These are phyloP conservation scores for Aphyosemion australe DNA, from an alignment of 2,113 vertebrate species.

Conservation along the genomic window DNA sequence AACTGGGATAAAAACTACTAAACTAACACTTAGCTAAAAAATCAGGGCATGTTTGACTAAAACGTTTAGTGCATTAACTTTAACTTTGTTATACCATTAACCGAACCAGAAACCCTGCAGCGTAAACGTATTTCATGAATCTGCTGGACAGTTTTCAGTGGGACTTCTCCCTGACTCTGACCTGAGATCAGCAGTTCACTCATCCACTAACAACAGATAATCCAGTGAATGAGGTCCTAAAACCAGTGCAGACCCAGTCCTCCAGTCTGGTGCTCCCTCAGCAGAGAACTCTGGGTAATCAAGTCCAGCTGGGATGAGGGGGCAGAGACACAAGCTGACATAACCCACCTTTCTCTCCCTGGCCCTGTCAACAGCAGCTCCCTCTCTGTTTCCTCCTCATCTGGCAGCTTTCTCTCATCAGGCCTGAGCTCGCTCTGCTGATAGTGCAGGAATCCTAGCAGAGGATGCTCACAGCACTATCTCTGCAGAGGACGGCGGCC, in stretches of 20 bases:
- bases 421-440: conserved; percentile 36
- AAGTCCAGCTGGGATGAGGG: conserved; percentile 63
- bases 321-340: conserved; percentile 62
- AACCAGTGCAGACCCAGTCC: conserved; percentile 17
- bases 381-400: conserved; percentile 41
- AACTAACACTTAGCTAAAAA: too few relatives aligned
- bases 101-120: too few relatives aligned
- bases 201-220: neutral
- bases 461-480: conserved; percentile 24
- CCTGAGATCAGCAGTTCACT: too few relatives aligned
- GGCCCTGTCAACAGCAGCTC: conserved; percentile 61
- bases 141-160: too few relatives aligned
- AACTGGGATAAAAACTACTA: too few relatives aligned
- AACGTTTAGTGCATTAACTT: too few relatives aligned
- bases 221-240: conserved; percentile 18
- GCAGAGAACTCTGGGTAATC: conserved; percentile 58
- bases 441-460: conserved; percentile 64
- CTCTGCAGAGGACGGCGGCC: neutral
- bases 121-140: too few relatives aligned
- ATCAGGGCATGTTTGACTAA: too few relatives aligned
- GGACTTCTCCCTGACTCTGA: neutral
- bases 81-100: too few relatives aligned
- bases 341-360: conserved; percentile 52
- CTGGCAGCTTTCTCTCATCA: conserved; percentile 72
- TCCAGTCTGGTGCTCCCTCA: conserved; percentile 16